Evolutionary conservation across 1,140 invertebrate species (phyloP), one percentile per base, ranked within the genome.

Genomic region (Pseudoatta argentina): DNA sequence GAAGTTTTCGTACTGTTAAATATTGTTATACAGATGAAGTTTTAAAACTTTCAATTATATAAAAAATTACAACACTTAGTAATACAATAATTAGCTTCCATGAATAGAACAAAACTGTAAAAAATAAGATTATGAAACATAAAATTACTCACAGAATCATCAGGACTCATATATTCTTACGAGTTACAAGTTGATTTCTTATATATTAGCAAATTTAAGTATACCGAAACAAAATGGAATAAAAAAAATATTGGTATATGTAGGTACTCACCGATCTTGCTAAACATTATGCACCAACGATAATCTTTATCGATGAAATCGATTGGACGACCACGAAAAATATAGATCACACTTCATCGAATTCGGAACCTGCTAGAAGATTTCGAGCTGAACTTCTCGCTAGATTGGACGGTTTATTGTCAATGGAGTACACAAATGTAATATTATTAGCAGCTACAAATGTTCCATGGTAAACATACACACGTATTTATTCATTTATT

Each of bases 241-340:
- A 6, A 67, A 39, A 30, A 2, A 39, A 18, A 55, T 8, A 14
- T 53, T 69, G 7, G 16, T 73, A 64, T 51, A 90, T 89, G 16
- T 95, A 98, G 96, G 96, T 98, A 0, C 95, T 99, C 18, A 98
- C 98, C 88, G 98, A 99, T 87, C 96, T 99, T 96, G 99, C 99
- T 0, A 96, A 97, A n/a, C 97, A 97, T 93, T 97, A 98, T 93
- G 97, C 98, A 0, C 99, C 99, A 0, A 98, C 98, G 1, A 98
- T 98, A 55, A 98, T 99, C 88, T 99, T 99, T 94, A 97, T 99
- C 53, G 99, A 99, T 94, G 99, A 99, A 95, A 97, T 99, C 69
- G 99, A 99, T 93, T 97, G 98, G 39, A 95, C 99, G 18, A 97
- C 98, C 6, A 97, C 97, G 0, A 96, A 96, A 77, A 94, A 97